Evolutionary conservation across 2,888 invertebrate species (phyloP).

Genomic region (Lathronympha strigana): DNA sequence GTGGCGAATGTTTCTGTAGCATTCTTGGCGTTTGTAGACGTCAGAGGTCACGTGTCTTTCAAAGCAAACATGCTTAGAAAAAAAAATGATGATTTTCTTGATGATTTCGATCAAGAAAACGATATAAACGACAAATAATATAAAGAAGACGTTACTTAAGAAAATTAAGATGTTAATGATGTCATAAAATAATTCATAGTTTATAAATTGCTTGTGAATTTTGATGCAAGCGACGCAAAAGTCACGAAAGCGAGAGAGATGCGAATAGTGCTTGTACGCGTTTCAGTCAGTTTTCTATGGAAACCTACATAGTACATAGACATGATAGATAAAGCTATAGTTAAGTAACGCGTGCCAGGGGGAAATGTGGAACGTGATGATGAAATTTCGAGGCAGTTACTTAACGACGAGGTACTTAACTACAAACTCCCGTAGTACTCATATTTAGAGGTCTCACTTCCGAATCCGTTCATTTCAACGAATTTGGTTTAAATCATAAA

Average conservation of each 20-base stretch:
- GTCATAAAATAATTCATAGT: neutral
- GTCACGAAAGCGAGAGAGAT: slow-evolving; percentile 43
- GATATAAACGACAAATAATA: neutral
- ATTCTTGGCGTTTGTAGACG: slow-evolving; percentile 71
- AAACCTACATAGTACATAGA: slow-evolving; percentile 23
- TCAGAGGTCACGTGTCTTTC: slow-evolving; percentile 31
- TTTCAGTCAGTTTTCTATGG: slow-evolving; percentile 35
- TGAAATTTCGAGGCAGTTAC: slow-evolving; percentile 10
- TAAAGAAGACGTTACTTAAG: neutral
- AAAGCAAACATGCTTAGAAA: slow-evolving; percentile 27
- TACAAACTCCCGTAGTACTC: neutral
- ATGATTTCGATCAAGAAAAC: slow-evolving; percentile 20
- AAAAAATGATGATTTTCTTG: neutral
- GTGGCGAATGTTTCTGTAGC: slow-evolving; percentile 77
- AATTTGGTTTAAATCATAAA: neutral
- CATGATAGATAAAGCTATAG: slow-evolving; percentile 19
- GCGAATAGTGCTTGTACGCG: slow-evolving; percentile 37
- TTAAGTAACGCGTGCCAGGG: slow-evolving; percentile 14
- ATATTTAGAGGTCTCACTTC: slow-evolving; percentile 17
- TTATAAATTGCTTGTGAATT: slow-evolving; percentile 14
- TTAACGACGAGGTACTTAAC: too few species aligned
- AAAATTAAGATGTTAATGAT: neutral
- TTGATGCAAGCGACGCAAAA: slow-evolving; percentile 33
- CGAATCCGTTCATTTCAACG: neutral
- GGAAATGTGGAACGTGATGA: slow-evolving; percentile 6